A percentile compares a stretch with the other conserved stretches of the same genome.
phyloP scores from a whole-genome alignment of 2,888 invertebrate species.

The Amblyjoppa proteus region DNA sequence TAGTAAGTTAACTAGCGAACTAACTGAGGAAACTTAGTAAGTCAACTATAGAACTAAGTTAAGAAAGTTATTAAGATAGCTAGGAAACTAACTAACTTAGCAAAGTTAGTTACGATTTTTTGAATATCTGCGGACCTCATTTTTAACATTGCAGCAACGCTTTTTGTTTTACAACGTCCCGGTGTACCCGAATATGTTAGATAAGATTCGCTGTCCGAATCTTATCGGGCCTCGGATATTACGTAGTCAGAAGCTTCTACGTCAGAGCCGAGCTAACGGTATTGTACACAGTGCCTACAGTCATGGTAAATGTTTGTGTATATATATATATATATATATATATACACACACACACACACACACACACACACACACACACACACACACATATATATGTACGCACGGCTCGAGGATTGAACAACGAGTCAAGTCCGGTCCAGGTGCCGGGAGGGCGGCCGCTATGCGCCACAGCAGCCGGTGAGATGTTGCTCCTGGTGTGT shows the following conservation, averaged over 20 bases:
- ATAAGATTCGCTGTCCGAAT: conserved; percentile 48
- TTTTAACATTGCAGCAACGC: background rate
- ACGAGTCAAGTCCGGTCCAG: conserved; percentile 78
- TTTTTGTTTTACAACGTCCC: background rate
- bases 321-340: conserved; percentile 6
- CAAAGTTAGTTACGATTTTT: no score
- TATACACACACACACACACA: no score
- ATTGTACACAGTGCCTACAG: conserved; percentile 37
- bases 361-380: no score
- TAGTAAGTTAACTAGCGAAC: no score
- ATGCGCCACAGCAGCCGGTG: conserved; percentile 75
- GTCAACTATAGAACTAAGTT: no score
- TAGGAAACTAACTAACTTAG: no score
- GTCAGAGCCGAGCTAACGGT: conserved; percentile 66
- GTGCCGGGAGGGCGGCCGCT: conserved; percentile 74
- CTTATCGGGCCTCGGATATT: conserved; percentile 56
- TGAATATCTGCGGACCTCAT: no score
- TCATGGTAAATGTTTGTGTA: conserved; percentile 28
- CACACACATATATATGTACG: conserved; percentile 9
- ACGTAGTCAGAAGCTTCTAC: conserved; percentile 53
- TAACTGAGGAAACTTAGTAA: no score
- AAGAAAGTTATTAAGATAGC: no score
- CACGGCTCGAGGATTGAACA: conserved; percentile 66
- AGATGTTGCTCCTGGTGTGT: conserved; percentile 78
- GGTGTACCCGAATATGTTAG: background rate